A percentile compares a stretch with the other conserved stretches of the same genome.
Conservation (phyloP, 2,888 invertebrate species). For the Calameuta idolon region DNA sequence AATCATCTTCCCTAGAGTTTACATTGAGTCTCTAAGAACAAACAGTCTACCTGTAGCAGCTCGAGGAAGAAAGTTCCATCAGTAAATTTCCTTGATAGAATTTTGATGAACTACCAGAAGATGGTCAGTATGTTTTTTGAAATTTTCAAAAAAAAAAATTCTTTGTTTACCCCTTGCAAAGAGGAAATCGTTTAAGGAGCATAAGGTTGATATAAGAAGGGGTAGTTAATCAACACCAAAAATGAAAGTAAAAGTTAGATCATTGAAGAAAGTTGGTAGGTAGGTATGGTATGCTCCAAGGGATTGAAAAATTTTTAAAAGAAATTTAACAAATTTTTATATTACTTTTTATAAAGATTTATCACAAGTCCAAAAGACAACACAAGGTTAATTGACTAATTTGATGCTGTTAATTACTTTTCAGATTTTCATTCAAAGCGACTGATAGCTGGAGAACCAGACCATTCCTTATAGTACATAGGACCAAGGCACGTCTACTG, state of each 20-base stretch:
- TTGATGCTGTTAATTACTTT: not conserved
- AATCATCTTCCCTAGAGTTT: not conserved
- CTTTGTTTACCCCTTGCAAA: not conserved
- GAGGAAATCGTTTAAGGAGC: too few relatives aligned
- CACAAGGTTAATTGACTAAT: not conserved
- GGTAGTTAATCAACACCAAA: not conserved
- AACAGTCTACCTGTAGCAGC: not conserved
- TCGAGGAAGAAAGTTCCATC: not conserved
- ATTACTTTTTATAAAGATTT: not conserved
- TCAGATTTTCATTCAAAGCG: not conserved
- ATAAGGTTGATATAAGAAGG: not conserved
- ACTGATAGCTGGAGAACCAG: not conserved
- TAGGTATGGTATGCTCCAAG: not conserved
- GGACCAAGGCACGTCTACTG: not conserved
- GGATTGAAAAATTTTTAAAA: not conserved
- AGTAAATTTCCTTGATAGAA: not conserved
- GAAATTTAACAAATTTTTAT: not conserved
- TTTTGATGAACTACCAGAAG: not conserved
- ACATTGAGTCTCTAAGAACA: not conserved
- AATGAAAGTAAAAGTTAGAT: not conserved
- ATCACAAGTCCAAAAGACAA: not conserved
- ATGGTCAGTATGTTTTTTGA: not conserved
- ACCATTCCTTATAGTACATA: not conserved
- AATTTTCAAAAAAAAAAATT: not conserved
- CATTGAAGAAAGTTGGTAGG: not conserved